Conservation (phyloP, 2,888 invertebrate species). For the Andrena flavipes region DNA sequence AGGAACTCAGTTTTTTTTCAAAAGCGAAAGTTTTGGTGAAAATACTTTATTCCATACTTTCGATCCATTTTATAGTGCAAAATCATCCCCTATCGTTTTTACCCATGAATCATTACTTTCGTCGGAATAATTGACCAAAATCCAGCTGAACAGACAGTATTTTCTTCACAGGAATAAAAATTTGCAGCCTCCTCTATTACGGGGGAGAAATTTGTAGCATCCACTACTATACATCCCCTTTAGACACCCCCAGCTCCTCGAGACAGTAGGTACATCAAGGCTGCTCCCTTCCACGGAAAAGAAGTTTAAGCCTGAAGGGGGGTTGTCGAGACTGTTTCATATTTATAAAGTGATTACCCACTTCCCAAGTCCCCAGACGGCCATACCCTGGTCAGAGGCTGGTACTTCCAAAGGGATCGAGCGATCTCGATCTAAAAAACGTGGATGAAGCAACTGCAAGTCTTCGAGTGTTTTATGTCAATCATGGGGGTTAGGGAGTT, state of each 20-base stretch:
- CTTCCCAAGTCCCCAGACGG: neutral
- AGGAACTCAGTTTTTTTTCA: no score
- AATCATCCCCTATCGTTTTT: no score
- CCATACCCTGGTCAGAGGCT: neutral
- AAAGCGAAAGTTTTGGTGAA: no score
- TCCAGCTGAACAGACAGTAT: no score
- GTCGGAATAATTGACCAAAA: no score
- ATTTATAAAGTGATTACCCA: constrained; percentile 36
- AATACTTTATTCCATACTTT: no score
- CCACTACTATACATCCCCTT: constrained; percentile 17
- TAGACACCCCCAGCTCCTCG: neutral
- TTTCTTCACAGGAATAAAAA: no score
- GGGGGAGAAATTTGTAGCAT: no score
- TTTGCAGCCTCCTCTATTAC: no score
- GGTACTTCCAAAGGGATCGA: neutral
- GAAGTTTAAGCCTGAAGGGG: neutral
- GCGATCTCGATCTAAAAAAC: neutral
- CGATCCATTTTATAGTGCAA: no score
- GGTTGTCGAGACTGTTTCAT: neutral
- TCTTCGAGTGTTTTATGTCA: neutral
- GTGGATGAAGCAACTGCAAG: neutral
- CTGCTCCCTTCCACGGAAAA: neutral
- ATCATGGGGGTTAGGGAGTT: neutral
- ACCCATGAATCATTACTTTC: no score
- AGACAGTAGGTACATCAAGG: neutral